Conservation (phyloP, 2,113 vertebrate species). For the Ceyx melanurus region DNA sequence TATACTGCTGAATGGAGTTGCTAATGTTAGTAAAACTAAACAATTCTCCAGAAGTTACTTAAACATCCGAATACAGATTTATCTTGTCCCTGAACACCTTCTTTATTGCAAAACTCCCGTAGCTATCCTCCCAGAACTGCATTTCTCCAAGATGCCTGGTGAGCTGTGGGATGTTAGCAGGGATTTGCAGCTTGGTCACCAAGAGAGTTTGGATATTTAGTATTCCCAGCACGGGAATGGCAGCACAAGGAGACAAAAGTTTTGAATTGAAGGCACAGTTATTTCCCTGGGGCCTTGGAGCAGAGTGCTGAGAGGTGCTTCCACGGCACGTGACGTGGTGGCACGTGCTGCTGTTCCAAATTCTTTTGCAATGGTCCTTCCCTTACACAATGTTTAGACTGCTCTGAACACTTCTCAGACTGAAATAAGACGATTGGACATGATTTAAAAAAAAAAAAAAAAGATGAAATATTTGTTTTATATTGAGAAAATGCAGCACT, state of each 20-base stretch:
- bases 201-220: background rate
- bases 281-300: background rate
- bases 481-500: background rate
- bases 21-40: background rate
- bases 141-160: background rate
- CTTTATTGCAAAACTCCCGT: background rate
- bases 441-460: background rate
- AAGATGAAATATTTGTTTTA: background rate
- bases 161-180: background rate
- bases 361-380: background rate
- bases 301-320: background rate
- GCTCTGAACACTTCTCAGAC: background rate
- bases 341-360: background rate
- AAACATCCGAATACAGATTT: background rate
- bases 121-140: fast-evolving
- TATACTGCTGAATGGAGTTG: background rate
- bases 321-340: fast-evolving
- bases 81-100: background rate
- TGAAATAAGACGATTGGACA: fast-evolving
- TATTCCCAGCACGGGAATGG: background rate
- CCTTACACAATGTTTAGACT: background rate
- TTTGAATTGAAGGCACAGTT: background rate
- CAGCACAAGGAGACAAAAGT: background rate
- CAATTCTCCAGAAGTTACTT: slow-evolving; percentile 25
- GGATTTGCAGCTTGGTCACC: background rate